Percentiles rank a stretch among this genome's conserved stretches.
phyloP scores from a whole-genome alignment of 2,797 vertebrate genomes.

The Malacoraja senta region DNA sequence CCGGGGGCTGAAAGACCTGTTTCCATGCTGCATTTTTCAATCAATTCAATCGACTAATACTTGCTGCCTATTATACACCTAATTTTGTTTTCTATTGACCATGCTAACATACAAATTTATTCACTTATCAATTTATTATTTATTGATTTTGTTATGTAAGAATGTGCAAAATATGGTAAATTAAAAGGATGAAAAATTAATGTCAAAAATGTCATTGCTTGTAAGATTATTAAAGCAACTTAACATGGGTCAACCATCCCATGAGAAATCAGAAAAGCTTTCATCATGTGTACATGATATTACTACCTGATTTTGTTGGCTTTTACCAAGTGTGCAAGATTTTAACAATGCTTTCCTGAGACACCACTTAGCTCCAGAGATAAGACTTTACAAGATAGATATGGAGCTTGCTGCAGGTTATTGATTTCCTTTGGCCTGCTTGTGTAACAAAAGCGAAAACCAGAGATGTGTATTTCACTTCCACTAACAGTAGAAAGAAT shows the following conservation, averaged over 20 bases:
- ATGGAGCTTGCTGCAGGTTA: slow-evolving; percentile 54
- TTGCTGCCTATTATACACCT: not conserved
- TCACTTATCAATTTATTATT: not conserved
- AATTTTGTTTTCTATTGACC: not conserved
- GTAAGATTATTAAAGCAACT: not conserved
- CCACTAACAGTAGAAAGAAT: slow-evolving; percentile 40
- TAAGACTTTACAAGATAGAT: slow-evolving; percentile 56
- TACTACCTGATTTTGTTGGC: slow-evolving; percentile 47
- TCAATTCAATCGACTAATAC: too few relatives aligned
- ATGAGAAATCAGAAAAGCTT: slow-evolving; percentile 1
- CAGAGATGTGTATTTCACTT: slow-evolving; percentile 51
- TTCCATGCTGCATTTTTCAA: too few relatives aligned
- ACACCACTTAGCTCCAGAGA: slow-evolving; percentile 55
- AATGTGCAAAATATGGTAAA: not conserved
- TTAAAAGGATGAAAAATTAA: not conserved
- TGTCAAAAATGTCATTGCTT: not conserved
- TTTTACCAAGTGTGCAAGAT: slow-evolving; percentile 50
- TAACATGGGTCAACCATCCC: not conserved
- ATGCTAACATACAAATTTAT: not conserved
- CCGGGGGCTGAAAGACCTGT: too few relatives aligned
- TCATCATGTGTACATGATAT: not conserved
- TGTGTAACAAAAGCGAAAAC: slow-evolving; percentile 55
- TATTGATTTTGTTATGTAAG: not conserved
- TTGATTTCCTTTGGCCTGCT: slow-evolving; percentile 57
- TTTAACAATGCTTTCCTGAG: slow-evolving; percentile 56